Conservation (phyloP, 2,113 vertebrate genomes). For the Bos javanicus region DNA sequence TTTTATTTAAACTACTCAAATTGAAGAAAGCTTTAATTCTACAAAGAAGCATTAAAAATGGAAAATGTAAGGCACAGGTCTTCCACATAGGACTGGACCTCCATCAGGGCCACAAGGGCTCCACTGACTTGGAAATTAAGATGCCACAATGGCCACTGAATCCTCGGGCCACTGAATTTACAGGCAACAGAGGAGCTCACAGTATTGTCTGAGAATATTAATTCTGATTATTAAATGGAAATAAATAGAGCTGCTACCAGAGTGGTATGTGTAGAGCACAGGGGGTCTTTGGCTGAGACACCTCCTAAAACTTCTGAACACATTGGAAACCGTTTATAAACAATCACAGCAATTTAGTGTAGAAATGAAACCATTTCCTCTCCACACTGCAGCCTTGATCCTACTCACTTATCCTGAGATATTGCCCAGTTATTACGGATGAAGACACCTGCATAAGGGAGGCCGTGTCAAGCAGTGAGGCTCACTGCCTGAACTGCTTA, state of each 20-base stretch:
- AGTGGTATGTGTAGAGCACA: background rate
- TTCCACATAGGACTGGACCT: background rate
- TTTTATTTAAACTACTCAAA: background rate
- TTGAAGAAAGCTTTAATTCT: background rate
- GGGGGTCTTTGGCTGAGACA: background rate
- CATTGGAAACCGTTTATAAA: background rate
- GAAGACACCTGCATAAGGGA: background rate
- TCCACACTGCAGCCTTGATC: background rate
- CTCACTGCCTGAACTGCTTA: background rate
- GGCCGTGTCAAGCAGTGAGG: background rate
- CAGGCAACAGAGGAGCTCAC: background rate
- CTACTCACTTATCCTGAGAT: background rate
- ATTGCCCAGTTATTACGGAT: background rate
- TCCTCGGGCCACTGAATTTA: background rate
- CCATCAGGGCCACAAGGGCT: background rate
- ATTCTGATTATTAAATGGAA: background rate
- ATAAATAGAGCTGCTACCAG: background rate
- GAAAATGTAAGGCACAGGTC: background rate
- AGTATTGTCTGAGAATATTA: background rate
- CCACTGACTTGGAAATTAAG: background rate
- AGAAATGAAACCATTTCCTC: background rate
- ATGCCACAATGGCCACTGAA: background rate
- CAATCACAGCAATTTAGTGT: background rate
- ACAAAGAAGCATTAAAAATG: background rate
- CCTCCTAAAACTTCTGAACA: background rate